Evolutionary conservation across 2,888 invertebrate genomes (phyloP).

Genomic region (Thera britannica): DNA sequence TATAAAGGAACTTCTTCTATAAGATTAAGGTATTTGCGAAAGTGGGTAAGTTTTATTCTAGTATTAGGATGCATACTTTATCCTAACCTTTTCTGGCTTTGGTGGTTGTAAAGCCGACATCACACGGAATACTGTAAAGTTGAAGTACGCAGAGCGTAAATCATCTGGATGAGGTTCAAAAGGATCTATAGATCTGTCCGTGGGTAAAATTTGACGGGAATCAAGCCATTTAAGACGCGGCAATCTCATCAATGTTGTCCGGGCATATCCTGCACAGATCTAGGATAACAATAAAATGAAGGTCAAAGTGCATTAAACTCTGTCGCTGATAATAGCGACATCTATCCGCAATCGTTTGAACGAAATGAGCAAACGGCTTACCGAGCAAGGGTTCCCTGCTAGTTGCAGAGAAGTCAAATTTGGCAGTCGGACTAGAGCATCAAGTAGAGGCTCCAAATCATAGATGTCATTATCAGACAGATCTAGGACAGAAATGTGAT

Average conservation of each 20-base stretch:
- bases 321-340: slow-evolving; percentile 44
- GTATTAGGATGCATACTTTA: background rate
- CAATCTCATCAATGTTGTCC: slow-evolving; percentile 63
- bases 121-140: slow-evolving; percentile 78
- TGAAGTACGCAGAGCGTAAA: slow-evolving; percentile 68
- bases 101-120: slow-evolving; percentile 83
- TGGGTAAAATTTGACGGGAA: slow-evolving; percentile 68
- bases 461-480: slow-evolving; percentile 86
- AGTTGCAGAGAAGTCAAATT: slow-evolving; percentile 74
- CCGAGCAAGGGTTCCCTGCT: slow-evolving; percentile 86
- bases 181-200: slow-evolving; percentile 55
- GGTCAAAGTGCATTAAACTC: slow-evolving; percentile 5
- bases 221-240: slow-evolving; percentile 81
- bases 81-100: slow-evolving; percentile 74
- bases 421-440: slow-evolving; percentile 61
- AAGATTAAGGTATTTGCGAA: no score
- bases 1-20: no score
- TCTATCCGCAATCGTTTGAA: slow-evolving; percentile 44
- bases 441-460: slow-evolving; percentile 70
- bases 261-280: slow-evolving; percentile 79
- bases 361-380: slow-evolving; percentile 49
- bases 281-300: slow-evolving; percentile 42
- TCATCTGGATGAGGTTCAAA: slow-evolving; percentile 68
- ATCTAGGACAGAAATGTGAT: slow-evolving; percentile 71
- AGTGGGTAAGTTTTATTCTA: no score